A percentile compares a stretch with the other conserved stretches of the same genome.
These are phyloP conservation scores for Hippasteria phrygiana DNA, from an alignment of 53 echinoderm and acorn worm species.

Conservation along the genomic window DNA sequence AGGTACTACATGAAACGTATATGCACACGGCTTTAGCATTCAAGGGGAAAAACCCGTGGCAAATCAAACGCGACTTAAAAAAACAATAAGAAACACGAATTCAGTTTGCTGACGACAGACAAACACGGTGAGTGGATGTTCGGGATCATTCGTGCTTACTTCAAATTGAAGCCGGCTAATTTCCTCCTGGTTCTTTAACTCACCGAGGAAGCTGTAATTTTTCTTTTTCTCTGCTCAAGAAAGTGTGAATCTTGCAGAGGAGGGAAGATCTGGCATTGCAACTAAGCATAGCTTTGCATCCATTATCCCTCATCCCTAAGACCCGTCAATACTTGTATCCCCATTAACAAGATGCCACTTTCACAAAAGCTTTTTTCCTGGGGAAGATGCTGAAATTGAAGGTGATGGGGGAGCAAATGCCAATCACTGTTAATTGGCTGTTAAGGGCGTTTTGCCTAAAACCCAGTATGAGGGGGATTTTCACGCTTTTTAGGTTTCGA, in stretches of 20 bases:
- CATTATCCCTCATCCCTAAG: neutral
- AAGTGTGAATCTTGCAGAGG: neutral
- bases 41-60: neutral
- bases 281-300: neutral
- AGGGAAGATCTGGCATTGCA: neutral
- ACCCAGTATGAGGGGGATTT: neutral
- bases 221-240: slow-evolving; percentile 4
- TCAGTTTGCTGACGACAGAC: neutral
- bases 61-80: neutral
- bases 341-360: neutral
- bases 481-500: slow-evolving; percentile 58
- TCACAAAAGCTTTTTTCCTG: neutral
- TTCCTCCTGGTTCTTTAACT: neutral
- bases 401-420: slow-evolving; percentile 26
- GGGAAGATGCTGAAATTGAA: slow-evolving; percentile 6
- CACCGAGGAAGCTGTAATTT: neutral
- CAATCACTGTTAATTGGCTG: slow-evolving; percentile 52
- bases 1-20: neutral
- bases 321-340: neutral
- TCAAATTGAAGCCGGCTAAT: neutral
- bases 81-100: neutral
- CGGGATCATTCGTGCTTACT: neutral
- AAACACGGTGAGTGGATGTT: slow-evolving; percentile 1
- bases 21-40: neutral
- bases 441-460: neutral